Base-by-base conservation (phyloP, 37 sponge, comb jelly and placozoan genomes). In the Halichondria panicea region DNA sequence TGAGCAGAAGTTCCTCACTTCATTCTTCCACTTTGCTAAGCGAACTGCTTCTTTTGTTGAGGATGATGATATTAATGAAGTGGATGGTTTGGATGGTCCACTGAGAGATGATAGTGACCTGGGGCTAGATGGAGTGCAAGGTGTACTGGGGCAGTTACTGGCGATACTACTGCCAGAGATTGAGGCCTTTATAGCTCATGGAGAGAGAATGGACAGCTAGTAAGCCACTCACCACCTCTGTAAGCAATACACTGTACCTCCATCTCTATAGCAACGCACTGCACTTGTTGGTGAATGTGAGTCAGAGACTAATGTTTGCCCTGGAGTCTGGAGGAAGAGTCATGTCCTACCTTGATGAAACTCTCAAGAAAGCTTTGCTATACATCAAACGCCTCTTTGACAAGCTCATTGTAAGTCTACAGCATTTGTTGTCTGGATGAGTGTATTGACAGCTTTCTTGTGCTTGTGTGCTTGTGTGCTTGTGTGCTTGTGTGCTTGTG, bases 121-220 rank as follows among this genome's bases (percentile, higher is more conserved):
- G n/a, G 75, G 75, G 22, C 50, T 76, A 18, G 9, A 12, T 28
- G 76, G 59, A 36, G 53, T 62, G 24, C 56, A 54, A 30, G 72
- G 72, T 12, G n/a, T 88, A 24, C 80, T 96, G 42, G 41, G 54
- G 2, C 76, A 83, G 53, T 66, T 96, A 37, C 90, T 96, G 30
- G 55, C 45, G 1, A 34, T 52, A 2, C 76, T 96, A 4, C 66
- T 92, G 32, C 66, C 70, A 0, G 94, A 96, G 67, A 71, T 96
- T 19, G 91, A 93, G 63, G 64, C 70, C 18, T 73, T 94, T 36
- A 80, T 96, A 22, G 46, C 80, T 48, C 84, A 84, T 64, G 92
- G 89, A n/a, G 95, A 91, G 46, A 83, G 43, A 28, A 39, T 87
- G 43, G 95, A 94, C 65, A 74, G 74, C 43, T 89, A 65, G 94